Evolutionary conservation across 2,113 vertebrate genomes (phyloP), one percentile per base, ranked within the genome.

Genomic region (Baryphthengus martii): DNA sequence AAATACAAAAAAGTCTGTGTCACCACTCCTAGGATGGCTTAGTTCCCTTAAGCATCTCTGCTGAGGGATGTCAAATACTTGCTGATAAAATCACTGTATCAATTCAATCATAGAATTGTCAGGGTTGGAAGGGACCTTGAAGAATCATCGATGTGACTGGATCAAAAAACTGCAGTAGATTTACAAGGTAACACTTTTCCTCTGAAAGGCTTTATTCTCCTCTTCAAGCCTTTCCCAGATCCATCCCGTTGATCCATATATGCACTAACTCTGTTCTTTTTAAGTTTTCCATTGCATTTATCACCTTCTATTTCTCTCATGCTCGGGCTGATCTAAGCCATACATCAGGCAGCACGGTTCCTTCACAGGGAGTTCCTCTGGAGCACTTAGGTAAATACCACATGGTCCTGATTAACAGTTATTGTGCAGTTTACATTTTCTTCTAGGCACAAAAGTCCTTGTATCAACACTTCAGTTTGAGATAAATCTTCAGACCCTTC

Each of bases 361-460:
- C n/a, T 83, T 94, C 82, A 53, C 19, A 53, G 53, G 28, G 72
- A 88, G 85, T 33, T 84, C 67, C 88, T 90, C 59, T 84, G 73
- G 86, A 92, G 75, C 72, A 67, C 66, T 92, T 94, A 89, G 88
- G 92, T 86, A 95, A 95, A 96, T 80, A 93, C 42, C 92, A 95
- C 83, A 74, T 88, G 76, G 80, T 90, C 26, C 56, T 87, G 76
- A 90, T 95, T 84, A 95, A 86, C 55, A 71, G 45, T 74, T 95
- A 89, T 86, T 89, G 65, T 86, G 85, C 12, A 33, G 65, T 81
- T 95, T 95, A 85, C 83, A 86, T 92, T 93, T 95, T 93, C 47
- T 59, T 90, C 72, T 50, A 67, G 79, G 80, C 83, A 90, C 67
- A 84, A 71, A 96, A 92, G 68, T 89, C 79, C 65, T 86, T 81